Percentiles rank a stretch among this genome's conserved stretches.
These are phyloP conservation scores for Scelioninae gen. 1 DNA, from an alignment of 2,888 invertebrate species.

Conservation along the genomic window DNA sequence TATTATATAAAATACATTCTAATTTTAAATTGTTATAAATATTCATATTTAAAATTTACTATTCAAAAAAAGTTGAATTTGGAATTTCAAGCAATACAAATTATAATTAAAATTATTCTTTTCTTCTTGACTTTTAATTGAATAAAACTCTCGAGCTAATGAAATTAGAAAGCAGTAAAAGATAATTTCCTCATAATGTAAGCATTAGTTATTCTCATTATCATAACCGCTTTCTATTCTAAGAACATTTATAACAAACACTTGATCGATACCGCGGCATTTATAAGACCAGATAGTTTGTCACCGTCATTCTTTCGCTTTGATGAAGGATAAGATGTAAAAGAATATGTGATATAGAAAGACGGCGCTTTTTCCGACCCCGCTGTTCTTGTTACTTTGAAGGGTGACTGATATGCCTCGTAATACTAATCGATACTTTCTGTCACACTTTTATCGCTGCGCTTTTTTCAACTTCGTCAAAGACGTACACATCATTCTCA, in stretches of 20 bases:
- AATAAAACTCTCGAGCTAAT: too few relatives aligned
- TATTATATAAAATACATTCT: too few relatives aligned
- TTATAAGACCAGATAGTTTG: constrained; percentile 62
- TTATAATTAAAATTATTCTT: too few relatives aligned
- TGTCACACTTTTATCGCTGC: constrained; percentile 62
- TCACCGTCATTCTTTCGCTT: constrained; percentile 60
- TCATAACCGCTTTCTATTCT: constrained; percentile 36
- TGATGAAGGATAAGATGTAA: constrained; percentile 62
- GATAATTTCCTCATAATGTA: constrained; percentile 11
- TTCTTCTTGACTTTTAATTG: too few relatives aligned
- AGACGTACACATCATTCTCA: constrained; percentile 36
- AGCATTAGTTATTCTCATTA: constrained; percentile 43
- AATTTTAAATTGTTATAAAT: too few relatives aligned
- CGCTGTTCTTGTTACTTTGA: constrained; percentile 66
- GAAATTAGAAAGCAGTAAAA: too few relatives aligned
- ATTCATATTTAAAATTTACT: too few relatives aligned
- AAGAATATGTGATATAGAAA: constrained; percentile 64
- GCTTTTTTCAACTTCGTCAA: constrained; percentile 52
- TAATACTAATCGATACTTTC: constrained; percentile 69
- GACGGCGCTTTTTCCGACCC: constrained; percentile 56
- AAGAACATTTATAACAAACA: constrained; percentile 46
- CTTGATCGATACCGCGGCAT: constrained; percentile 58
- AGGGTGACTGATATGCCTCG: constrained; percentile 68
- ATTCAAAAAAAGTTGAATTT: too few relatives aligned
- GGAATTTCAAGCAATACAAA: too few relatives aligned